Evolutionary conservation across 2,888 invertebrate species (phyloP), one percentile per base, ranked within the genome.

Genomic region (Trichopoda pennipes): DNA sequence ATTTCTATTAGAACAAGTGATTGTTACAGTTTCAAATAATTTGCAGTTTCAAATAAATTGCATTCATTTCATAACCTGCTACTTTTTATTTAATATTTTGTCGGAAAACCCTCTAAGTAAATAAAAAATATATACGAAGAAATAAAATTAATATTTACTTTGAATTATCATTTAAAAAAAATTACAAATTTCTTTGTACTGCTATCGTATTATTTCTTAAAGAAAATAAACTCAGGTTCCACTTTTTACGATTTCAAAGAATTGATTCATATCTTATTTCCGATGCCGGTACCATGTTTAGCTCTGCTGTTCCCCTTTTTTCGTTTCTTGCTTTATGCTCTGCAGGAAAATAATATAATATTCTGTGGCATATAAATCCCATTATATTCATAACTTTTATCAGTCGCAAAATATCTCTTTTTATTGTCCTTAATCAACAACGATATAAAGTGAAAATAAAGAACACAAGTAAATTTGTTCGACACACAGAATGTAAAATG

Each of bases 331-430:
- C 44, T 55, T 35, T 56, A 56, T 23, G 4, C 58, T 66, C 66
- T 44, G 44, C 38, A 35, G 44, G 9, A 68, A 72, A 73, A 63
- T 35, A 63, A 73, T 77, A 69, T 77, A 81, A 81, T 81, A 77
- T 77, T 55, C 68, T 58, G 69, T 74, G 73, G 58, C 73, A 81
- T 63, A 77, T 77, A 81, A 77, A 77, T 81, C 74, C 73, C 19
- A 47, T 69, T 69, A 69, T 69, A 74, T 73, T 81, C 77, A 77
- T 81, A 81, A 81, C 64, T 63, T 81, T 73, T 77, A 72, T 68
- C 76, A 61, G 61, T 42, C 61, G 49, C 49, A 56, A 61, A 72
- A 72, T 63, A 81, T 76, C 64, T 81, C 72, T 64, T 81, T 76
- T 76, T 81, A 72, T 76, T 75, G 58, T 66, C 56, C 68, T 56